Evolutionary conservation across 1,140 invertebrate species (phyloP).

Genomic region (Leptoteleia sp.): DNA sequence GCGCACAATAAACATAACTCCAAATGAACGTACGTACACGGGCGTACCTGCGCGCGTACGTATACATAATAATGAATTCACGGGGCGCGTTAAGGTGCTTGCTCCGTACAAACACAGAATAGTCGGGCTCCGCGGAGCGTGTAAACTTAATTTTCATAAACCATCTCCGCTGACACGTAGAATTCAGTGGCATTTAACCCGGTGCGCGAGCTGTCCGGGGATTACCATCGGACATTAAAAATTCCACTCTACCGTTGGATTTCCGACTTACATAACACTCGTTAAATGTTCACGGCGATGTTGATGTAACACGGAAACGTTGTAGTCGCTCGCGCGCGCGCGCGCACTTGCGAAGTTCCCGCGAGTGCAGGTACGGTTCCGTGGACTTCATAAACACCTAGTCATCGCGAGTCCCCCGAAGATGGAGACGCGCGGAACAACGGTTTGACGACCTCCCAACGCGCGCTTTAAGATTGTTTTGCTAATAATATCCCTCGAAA

Average conservation of each 20-base stretch:
- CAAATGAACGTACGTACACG: conserved; percentile 5
- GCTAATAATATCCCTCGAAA: conserved; percentile 51
- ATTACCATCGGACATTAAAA: conserved; percentile 63
- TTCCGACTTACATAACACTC: conserved; percentile 60
- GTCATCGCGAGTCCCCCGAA: conserved; percentile 35
- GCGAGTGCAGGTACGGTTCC: conserved; percentile 42
- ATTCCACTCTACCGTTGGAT: conserved; percentile 61
- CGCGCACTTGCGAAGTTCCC: conserved; percentile 30
- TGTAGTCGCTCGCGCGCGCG: conserved; percentile 25
- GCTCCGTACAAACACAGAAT: conserved; percentile 50
- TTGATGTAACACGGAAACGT: conserved; percentile 63
- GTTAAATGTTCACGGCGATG: conserved; percentile 54
- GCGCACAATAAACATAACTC: too few relatives aligned
- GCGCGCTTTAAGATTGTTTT: conserved; percentile 47
- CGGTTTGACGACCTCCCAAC: conserved; percentile 56
- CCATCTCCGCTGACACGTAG: conserved; percentile 63
- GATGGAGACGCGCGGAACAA: conserved; percentile 37
- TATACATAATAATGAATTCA: conserved; percentile 62
- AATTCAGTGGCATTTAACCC: conserved; percentile 65
- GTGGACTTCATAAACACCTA: conserved; percentile 59
- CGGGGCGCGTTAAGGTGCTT: conserved; percentile 47
- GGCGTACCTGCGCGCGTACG: conserved; percentile 4
- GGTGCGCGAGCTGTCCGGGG: conserved; percentile 57
- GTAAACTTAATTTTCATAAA: conserved; percentile 67
- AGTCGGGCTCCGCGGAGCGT: conserved; percentile 53